Evolutionary conservation across 2,113 vertebrate species (phyloP).

Genomic region (Callocephalon fimbriatum): DNA sequence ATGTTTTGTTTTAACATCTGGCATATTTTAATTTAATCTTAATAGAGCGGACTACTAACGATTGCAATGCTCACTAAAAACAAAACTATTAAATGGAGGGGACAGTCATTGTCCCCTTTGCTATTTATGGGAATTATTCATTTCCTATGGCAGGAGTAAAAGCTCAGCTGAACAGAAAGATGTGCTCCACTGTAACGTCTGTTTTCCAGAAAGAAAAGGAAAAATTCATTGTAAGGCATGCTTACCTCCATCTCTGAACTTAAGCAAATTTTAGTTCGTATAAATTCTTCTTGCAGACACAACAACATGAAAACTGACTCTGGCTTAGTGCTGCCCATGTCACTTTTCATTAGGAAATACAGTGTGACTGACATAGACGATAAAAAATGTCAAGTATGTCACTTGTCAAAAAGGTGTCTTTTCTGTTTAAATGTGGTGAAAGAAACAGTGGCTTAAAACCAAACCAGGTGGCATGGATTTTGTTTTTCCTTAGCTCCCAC

Average conservation of each 20-base stretch:
- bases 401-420: constrained; percentile 2
- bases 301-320: not conserved
- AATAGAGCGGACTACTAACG: not conserved
- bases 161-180: not conserved
- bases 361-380: constrained; percentile 24
- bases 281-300: constrained; percentile 38
- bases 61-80: not conserved
- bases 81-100: not conserved
- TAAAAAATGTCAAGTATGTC: constrained; percentile 51
- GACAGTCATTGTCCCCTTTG: not conserved
- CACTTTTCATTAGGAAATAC: constrained; percentile 53
- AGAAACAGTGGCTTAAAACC: constrained; percentile 1
- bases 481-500: rapidly evolving
- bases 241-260: constrained; percentile 1
- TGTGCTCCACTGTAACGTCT: not conserved
- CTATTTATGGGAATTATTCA: not conserved
- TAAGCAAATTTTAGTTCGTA: constrained; percentile 28
- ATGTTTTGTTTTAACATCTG: not conserved
- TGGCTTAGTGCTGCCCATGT: constrained; percentile 25
- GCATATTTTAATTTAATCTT: not conserved
- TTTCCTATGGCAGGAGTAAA: not conserved
- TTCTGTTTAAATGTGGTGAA: constrained; percentile 11
- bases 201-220: not conserved
- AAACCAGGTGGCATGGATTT: not conserved
- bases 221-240: not conserved